These are phyloP conservation scores for Thera obeliscata DNA, from an alignment of 2,888 invertebrate genomes.

Conservation along the genomic window DNA sequence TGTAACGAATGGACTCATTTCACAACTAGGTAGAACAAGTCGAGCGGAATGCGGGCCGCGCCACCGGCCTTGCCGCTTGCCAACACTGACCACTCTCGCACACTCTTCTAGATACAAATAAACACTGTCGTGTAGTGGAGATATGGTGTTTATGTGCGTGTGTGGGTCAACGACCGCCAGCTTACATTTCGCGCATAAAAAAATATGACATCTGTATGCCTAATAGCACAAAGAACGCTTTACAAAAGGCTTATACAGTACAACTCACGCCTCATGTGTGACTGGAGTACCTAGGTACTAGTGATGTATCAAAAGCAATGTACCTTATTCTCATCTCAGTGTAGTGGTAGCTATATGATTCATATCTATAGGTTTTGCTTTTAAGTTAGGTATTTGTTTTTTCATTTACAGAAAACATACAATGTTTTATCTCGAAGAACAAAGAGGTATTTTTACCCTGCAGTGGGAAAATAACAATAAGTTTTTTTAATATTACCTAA, in stretches of 20 bases:
- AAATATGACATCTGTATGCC: conserved; percentile 33
- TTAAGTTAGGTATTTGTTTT: too few species aligned
- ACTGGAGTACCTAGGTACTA: background rate
- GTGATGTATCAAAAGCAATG: too few species aligned
- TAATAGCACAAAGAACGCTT: conserved; percentile 12
- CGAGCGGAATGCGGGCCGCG: conserved; percentile 77
- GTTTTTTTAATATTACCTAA: too few species aligned
- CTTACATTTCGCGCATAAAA: conserved; percentile 41
- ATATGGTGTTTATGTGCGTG: conserved; percentile 55
- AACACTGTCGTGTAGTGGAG: conserved; percentile 54
- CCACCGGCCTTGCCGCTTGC: conserved; percentile 78
- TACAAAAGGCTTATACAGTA: background rate
- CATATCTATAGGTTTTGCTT: too few species aligned
- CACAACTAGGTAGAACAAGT: conserved; percentile 69
- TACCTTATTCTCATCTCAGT: too few species aligned
- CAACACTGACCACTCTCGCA: conserved; percentile 77
- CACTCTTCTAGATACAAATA: conserved; percentile 64
- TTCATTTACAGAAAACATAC: too few species aligned
- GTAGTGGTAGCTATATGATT: too few species aligned
- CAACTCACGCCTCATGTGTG: conserved; percentile 19
- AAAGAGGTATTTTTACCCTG: too few species aligned
- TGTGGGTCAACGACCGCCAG: conserved; percentile 58
- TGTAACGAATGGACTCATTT: conserved; percentile 73
- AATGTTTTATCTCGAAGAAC: too few species aligned
- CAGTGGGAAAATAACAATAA: too few species aligned